Evolutionary conservation across 2,888 invertebrate genomes (phyloP).

Genomic region (Odontothrips loti): DNA sequence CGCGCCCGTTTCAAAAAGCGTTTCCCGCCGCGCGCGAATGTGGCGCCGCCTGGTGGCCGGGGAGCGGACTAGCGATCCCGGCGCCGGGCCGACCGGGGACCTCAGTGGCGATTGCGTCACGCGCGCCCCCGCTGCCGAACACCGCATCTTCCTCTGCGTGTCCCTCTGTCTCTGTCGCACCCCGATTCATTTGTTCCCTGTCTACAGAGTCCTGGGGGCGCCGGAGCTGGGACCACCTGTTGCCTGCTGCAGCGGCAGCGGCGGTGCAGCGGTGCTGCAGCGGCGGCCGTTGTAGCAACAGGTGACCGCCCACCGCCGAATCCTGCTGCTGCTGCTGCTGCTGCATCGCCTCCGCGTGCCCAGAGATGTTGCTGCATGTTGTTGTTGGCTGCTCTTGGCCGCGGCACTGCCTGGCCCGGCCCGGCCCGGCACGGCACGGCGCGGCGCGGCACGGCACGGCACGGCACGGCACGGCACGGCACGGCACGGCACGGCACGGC

Average conservation of each 20-base stretch:
- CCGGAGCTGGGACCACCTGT: not conserved
- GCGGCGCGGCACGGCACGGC: constrained; percentile 40
- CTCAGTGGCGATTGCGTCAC: no score
- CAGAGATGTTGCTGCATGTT: constrained; percentile 42
- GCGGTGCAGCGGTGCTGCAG: not conserved
- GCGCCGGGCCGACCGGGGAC: no score
- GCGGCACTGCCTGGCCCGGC: no score
- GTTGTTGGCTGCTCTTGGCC: constrained; percentile 47
- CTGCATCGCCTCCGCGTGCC: constrained; percentile 49
- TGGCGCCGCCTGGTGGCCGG: no score
- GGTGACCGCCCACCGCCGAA: not conserved
- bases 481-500: constrained; percentile 44
- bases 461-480: constrained; percentile 41
- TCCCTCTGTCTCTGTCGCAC: not conserved
- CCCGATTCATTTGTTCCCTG: no score
- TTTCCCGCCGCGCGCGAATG: no score
- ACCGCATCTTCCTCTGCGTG: not conserved
- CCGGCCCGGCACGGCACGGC: no score
- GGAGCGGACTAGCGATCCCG: no score
- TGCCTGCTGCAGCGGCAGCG: not conserved
- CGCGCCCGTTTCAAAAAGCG: no score
- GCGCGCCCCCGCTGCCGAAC: no score
- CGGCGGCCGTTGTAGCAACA: not conserved
- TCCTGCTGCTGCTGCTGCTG: constrained; percentile 32
- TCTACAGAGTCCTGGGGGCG: no score